Evolutionary conservation across 2,888 invertebrate species (phyloP), one percentile per base, ranked within the genome.

Genomic region (Spodoptera exigua): DNA sequence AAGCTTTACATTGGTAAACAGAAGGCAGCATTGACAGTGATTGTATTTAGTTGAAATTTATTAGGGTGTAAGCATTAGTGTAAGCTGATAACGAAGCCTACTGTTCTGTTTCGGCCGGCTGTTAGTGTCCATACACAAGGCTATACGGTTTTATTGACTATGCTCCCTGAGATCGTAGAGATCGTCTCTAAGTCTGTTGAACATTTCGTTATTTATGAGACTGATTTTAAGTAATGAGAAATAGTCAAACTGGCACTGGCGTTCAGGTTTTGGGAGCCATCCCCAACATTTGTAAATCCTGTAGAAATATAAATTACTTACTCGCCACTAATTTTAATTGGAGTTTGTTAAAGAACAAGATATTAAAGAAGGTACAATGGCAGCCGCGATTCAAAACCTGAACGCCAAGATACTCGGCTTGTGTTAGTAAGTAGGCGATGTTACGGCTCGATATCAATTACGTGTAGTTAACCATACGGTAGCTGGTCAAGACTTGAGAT

Each of bases 221-320:
- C 93, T 93, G 93, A 93, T 93, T 93, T 93, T 93, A 89, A 86
- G 92, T 92, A 92, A 91, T 88, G 81, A 58, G 66, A 70, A 80
- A 84, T 88, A 85, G 75, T 84, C 87, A 79, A 78, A 75, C 82
- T 83, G 85, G 82, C 85, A 83, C 81, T 80, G 65, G 68, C 76
- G 68, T 76, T 74, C 68, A 76, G 76, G 65, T 79, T 78, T 80
- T 78, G 75, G 74, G 57, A 65, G 55, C 47, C 46, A 13, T 34
- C 46, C 0, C 49, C 27, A 4, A 39, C 16, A 21, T 13, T 54
- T 16, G 32, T 36, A 16, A 17, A 10, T 39, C 41, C 41, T 14
- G 27, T 14, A 51, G 3, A 17, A 36, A 0, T 34, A 10, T 17
- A 3, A 41, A 9, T 3, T 9, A 32, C n/a, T 35, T 17, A 5